Percentiles rank a stretch among this genome's conserved stretches.
These are phyloP conservation scores for Nectonema munidae DNA, from an alignment of 2,888 invertebrate species.

Conservation along the genomic window DNA sequence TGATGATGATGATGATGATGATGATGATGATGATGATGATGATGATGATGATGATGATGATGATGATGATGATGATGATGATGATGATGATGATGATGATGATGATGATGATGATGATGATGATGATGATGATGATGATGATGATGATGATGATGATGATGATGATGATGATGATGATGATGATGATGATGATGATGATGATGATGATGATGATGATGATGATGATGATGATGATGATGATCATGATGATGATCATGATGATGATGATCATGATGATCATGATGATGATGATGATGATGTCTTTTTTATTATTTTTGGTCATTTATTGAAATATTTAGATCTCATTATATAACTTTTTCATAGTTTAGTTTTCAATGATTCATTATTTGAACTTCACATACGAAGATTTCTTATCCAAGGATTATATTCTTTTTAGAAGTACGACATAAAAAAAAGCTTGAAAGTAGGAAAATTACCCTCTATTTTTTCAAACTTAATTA, in stretches of 20 bases:
- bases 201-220: slow-evolving; percentile 5
- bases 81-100: slow-evolving; percentile 5
- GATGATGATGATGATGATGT: slow-evolving; percentile 1
- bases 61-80: slow-evolving; percentile 5
- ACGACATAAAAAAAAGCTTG: no score
- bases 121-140: slow-evolving; percentile 5
- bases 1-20: slow-evolving; percentile 5
- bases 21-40: slow-evolving; percentile 5
- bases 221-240: slow-evolving; percentile 5
- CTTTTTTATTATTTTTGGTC: no score
- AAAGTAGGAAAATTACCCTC: no score
- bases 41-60: slow-evolving; percentile 5
- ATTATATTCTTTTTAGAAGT: no score
- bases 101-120: slow-evolving; percentile 5
- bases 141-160: slow-evolving; percentile 5
- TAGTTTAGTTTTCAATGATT: no score
- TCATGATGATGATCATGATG: slow-evolving; percentile 1
- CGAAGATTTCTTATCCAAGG: no score
- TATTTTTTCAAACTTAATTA: no score
- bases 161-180: slow-evolving; percentile 5
- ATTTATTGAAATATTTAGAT: no score
- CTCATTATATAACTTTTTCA: no score
- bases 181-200: slow-evolving; percentile 5
- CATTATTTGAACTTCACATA: no score
- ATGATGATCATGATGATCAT: slow-evolving; percentile 1